phyloP scores from a whole-genome alignment of 2,797 vertebrate genomes.

The Crocodylus rhombifer region DNA sequence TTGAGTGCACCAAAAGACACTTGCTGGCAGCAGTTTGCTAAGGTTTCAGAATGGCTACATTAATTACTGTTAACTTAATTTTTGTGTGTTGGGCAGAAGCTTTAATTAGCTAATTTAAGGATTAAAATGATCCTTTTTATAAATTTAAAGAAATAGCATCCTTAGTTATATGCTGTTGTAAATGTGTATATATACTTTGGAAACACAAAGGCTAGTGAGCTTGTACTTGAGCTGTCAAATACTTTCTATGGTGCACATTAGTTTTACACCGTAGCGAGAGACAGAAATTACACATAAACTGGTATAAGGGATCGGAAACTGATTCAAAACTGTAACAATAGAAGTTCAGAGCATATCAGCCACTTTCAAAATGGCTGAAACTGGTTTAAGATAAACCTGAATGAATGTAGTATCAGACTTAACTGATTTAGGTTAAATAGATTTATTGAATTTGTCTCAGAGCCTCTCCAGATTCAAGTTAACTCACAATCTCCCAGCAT shows the following conservation, averaged over 20 bases:
- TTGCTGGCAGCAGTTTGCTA: slow-evolving; percentile 79
- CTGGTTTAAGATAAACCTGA: too few species aligned
- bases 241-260: background rate
- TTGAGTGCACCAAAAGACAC: slow-evolving; percentile 79
- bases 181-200: slow-evolving; percentile 11
- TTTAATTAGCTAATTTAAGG: slow-evolving; percentile 72
- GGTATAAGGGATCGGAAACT: too few species aligned
- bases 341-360: too few species aligned
- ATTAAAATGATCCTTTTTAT: slow-evolving; percentile 67
- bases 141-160: slow-evolving; percentile 55
- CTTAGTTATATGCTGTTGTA: slow-evolving; percentile 1
- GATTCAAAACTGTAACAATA: too few species aligned
- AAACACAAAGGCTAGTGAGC: slow-evolving; percentile 14
- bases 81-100: slow-evolving; percentile 63
- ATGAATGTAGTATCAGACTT: too few species aligned
- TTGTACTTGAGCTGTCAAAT: slow-evolving; percentile 35
- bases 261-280: background rate
- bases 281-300: too few species aligned
- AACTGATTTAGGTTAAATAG: too few species aligned
- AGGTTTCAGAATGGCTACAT: slow-evolving; percentile 81
- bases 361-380: too few species aligned
- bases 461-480: too few species aligned
- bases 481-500: too few species aligned
- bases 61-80: slow-evolving; percentile 83
- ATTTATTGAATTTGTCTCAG: too few species aligned